These are phyloP conservation scores for Cephalopholis sonnerati DNA, from an alignment of 2,113 vertebrate species.

Conservation along the genomic window DNA sequence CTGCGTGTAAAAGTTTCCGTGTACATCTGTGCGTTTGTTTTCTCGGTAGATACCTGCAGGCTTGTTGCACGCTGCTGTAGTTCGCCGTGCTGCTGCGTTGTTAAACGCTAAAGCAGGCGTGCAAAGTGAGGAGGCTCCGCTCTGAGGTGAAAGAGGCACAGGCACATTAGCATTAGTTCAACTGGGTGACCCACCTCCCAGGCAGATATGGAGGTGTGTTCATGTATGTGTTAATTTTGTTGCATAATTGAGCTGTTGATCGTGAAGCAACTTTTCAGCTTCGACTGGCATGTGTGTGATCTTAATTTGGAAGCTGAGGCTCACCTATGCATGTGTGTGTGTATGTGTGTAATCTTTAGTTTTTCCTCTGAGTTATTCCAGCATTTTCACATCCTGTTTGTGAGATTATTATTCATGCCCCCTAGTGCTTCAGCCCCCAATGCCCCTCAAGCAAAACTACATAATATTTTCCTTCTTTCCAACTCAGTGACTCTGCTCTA, in stretches of 20 bases:
- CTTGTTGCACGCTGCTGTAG: constrained; percentile 25
- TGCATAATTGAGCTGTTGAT: constrained; percentile 53
- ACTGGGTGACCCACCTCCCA: constrained; percentile 38
- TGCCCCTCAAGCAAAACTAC: constrained; percentile 54
- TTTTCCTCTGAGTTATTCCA: neutral
- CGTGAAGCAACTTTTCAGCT: constrained; percentile 25
- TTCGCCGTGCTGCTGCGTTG: constrained; percentile 32
- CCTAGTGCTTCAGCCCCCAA: constrained; percentile 19
- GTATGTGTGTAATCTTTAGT: constrained; percentile 17
- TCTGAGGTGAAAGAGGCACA: constrained; percentile 44
- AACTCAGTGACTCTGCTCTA: constrained; percentile 65
- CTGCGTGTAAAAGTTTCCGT: constrained; percentile 11
- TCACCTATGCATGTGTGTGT: constrained; percentile 13
- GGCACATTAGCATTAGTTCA: constrained; percentile 59
- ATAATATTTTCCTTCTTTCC: constrained; percentile 56
- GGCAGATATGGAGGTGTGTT: constrained; percentile 33
- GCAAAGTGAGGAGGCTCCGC: constrained; percentile 3
- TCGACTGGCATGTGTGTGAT: constrained; percentile 13
- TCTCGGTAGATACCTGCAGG: constrained; percentile 44
- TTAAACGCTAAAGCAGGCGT: constrained; percentile 37
- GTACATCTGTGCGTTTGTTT: neutral
- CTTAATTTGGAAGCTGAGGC: constrained; percentile 23
- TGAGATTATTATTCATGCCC: constrained; percentile 30
- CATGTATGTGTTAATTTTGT: constrained; percentile 28
- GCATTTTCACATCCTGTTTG: neutral